Evolutionary conservation across 2,797 vertebrate species (phyloP), one percentile per base, ranked within the genome.

Genomic region (Syncerus caffer): DNA sequence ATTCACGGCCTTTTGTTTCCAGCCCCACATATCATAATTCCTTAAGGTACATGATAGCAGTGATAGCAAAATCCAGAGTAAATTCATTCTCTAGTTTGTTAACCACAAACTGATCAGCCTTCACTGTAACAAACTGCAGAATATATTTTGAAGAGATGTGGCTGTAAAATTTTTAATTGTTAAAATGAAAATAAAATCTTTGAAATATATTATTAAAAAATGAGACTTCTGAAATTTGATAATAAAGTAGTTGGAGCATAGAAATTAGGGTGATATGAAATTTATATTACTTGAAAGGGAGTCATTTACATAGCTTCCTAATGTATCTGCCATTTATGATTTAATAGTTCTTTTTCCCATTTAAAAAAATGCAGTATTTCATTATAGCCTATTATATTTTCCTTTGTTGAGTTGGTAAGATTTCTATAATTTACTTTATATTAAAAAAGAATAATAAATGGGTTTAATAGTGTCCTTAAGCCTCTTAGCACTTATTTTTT

Each of bases 381-480:
- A 95, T 97, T 96, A 97, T 84, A 86, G 94, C 45, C 92, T 92
- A 94, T 97, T 97, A 97, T 97, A 84, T 93, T 94, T 93, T 27
- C 67, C 84, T 97, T 51, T 97, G 87, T 92, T 96, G 96, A 96
- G 97, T 97, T 98, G 96, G 50, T 98, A 91, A 96, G 29, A 58
- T 95, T 97, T 98, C 64, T 95, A 84, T 96, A 98, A 98, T 95
- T 96, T 98, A 96, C 34, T 84, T 27, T 67, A 57, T 96, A 93
- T 97, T 97, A 51, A 96, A 93, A 89, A 96, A 82, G 58, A 97
- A 94, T 79, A 98, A 97, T 92, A 97, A 96, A 97, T 27, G 87
- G 84, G 82, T 93, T 97, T 98, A 98, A 98, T 98, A 98, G 96
- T 96, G 38, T 96, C 74, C 79, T 84, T 91, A 96, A 96, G 94